Evolutionary conservation across 2,797 vertebrate species (phyloP).

Genomic region (Silurus lanzhouensis): DNA sequence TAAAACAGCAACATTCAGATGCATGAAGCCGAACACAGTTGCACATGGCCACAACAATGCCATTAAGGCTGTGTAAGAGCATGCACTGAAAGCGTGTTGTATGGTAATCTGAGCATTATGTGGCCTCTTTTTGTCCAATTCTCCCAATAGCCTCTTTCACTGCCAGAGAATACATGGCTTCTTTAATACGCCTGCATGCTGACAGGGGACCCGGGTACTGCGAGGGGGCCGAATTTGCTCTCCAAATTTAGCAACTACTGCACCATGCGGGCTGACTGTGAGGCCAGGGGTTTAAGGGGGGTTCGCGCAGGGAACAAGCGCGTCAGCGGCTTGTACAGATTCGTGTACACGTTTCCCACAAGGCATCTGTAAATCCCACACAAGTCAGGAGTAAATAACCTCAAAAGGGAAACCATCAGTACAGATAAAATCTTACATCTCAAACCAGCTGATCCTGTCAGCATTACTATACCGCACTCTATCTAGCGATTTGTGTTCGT

Average conservation of each 20-base stretch:
- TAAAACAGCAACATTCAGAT: slow-evolving; percentile 17
- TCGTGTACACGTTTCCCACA: slow-evolving; percentile 4
- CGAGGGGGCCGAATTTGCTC: slow-evolving; percentile 49
- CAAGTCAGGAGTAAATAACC: not conserved
- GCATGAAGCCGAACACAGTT: slow-evolving; percentile 3
- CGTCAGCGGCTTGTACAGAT: slow-evolving; percentile 4
- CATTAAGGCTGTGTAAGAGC: slow-evolving; percentile 29
- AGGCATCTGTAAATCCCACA: slow-evolving; percentile 1
- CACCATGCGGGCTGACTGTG: slow-evolving; percentile 49
- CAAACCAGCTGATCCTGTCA: not conserved
- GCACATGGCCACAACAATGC: slow-evolving; percentile 30
- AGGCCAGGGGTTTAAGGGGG: not conserved
- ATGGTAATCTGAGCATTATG: slow-evolving; percentile 72
- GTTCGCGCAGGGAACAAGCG: not conserved
- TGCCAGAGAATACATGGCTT: slow-evolving; percentile 67
- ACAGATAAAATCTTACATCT: slow-evolving; percentile 11
- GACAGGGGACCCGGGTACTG: slow-evolving; percentile 65
- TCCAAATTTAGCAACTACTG: slow-evolving; percentile 61
- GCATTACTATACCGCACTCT: not conserved
- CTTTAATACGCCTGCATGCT: slow-evolving; percentile 68
- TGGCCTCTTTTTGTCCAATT: slow-evolving; percentile 72
- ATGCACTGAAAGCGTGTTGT: slow-evolving; percentile 51
- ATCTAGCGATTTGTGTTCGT: not conserved
- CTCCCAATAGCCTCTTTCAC: slow-evolving; percentile 65
- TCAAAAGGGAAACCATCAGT: slow-evolving; percentile 6